Evolutionary conservation across 1,140 invertebrate species (phyloP).

Genomic region (Drosophila bifasciata): DNA sequence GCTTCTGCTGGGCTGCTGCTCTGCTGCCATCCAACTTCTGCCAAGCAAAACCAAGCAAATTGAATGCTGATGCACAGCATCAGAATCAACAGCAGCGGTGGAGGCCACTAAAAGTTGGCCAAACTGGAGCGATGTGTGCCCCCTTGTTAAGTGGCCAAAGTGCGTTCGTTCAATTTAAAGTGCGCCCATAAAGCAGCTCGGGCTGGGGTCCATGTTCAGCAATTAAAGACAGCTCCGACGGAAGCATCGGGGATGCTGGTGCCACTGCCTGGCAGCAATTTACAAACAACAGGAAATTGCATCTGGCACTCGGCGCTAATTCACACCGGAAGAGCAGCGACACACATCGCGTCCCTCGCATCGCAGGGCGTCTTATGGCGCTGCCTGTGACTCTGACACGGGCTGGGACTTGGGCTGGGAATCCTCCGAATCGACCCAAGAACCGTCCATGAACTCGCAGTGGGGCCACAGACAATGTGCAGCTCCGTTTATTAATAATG

Average conservation of each 20-base stretch:
- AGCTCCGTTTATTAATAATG: conserved; percentile 60
- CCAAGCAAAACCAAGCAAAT: conserved; percentile 65
- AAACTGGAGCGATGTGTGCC: conserved; percentile 27
- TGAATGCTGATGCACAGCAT: conserved; percentile 65
- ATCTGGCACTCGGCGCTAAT: conserved; percentile 72
- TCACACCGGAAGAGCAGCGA: conserved; percentile 70
- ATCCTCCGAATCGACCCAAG: conserved; percentile 1
- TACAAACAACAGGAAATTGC: conserved; percentile 73
- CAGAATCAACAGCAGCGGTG: conserved; percentile 8
- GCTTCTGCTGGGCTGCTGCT: neutral
- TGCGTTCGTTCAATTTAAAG: conserved; percentile 53
- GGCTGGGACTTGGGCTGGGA: neutral
- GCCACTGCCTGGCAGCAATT: conserved; percentile 45
- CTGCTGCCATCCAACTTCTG: conserved; percentile 23
- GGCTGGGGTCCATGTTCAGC: conserved; percentile 14
- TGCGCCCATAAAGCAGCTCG: conserved; percentile 39
- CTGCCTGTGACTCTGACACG: conserved; percentile 14
- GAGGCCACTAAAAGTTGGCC: conserved; percentile 42
- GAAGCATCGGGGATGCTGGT: conserved; percentile 4
- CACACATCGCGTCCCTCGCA: conserved; percentile 29
- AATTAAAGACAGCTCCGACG: conserved; percentile 61
- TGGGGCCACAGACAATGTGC: conserved; percentile 4
- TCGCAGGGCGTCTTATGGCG: conserved; percentile 54
- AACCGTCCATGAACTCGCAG: conserved; percentile 10
- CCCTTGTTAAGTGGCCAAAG: conserved; percentile 47